Conservation (phyloP, 1,140 invertebrate species). For the Periplaneta americana region DNA sequence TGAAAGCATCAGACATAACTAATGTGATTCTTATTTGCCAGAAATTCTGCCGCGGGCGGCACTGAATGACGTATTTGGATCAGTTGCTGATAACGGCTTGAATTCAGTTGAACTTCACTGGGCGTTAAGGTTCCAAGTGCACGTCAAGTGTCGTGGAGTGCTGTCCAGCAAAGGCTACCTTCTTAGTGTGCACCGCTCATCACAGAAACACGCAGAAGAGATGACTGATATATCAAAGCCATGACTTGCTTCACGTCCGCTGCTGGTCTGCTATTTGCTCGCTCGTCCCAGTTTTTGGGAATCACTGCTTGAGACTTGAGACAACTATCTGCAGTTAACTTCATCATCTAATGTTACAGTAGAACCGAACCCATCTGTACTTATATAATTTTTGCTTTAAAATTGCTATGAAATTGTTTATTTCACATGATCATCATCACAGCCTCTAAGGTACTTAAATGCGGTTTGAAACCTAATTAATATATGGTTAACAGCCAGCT, state of each 20-base stretch:
- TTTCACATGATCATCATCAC: no score
- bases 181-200: constrained; percentile 29
- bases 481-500: no score
- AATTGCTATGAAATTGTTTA: no score
- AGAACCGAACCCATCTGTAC: no score
- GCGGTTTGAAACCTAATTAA: no score
- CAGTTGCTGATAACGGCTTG: constrained; percentile 27
- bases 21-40: constrained; percentile 34
- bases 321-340: no score
- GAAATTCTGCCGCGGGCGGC: constrained; percentile 52
- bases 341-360: no score
- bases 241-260: neutral
- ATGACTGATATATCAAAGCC: neutral
- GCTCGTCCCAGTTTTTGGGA: neutral
- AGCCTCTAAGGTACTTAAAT: no score
- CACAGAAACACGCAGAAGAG: neutral
- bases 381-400: no score
- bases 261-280: neutral
- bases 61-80: constrained; percentile 44
- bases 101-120: constrained; percentile 47
- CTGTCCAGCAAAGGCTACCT: constrained; percentile 81
- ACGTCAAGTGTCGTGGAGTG: constrained; percentile 85
- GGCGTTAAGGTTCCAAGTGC: constrained; percentile 77
- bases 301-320: no score
- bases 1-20: no score